Evolutionary conservation across 1,140 invertebrate genomes (phyloP).

Genomic region (Trissolcus basalis): DNA sequence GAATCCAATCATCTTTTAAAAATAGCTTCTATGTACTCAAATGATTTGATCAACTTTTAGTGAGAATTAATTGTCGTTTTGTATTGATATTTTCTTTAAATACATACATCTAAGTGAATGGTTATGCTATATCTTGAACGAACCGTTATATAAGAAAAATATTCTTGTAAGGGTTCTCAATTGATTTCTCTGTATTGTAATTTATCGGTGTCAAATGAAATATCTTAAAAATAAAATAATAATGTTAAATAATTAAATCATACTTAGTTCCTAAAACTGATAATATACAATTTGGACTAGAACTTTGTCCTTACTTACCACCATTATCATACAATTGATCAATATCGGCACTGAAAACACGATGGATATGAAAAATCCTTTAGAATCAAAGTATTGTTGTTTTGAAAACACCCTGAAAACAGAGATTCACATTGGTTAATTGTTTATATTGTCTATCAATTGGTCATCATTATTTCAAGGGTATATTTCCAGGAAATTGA

Average conservation of each 20-base stretch:
- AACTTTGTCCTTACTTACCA: conserved; percentile 82
- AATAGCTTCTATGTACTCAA: neutral
- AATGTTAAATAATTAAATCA: too few relatives aligned
- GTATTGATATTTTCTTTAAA: neutral
- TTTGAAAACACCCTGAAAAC: conserved; percentile 84
- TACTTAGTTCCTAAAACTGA: too few relatives aligned
- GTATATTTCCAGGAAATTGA: too few relatives aligned
- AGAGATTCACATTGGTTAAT: neutral
- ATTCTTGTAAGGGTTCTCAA: too few relatives aligned
- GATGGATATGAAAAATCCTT: conserved; percentile 93
- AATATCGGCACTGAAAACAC: conserved; percentile 93
- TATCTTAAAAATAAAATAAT: too few relatives aligned
- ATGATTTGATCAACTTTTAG: neutral
- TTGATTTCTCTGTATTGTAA: too few relatives aligned
- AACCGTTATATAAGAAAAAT: conserved; percentile 12
- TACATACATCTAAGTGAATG: too few relatives aligned
- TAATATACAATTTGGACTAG: too few relatives aligned
- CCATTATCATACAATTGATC: conserved; percentile 93
- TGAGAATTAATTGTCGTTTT: neutral
- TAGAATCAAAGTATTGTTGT: conserved; percentile 95
- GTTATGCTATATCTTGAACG: neutral
- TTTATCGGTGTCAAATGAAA: too few relatives aligned
- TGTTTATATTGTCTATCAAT: too few relatives aligned
- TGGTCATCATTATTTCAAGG: too few relatives aligned
- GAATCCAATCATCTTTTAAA: too few relatives aligned